Percentiles rank a stretch among this genome's conserved stretches.
Conservation (phyloP, 2,797 vertebrate genomes). For the Neosilurus hyrtlii region DNA sequence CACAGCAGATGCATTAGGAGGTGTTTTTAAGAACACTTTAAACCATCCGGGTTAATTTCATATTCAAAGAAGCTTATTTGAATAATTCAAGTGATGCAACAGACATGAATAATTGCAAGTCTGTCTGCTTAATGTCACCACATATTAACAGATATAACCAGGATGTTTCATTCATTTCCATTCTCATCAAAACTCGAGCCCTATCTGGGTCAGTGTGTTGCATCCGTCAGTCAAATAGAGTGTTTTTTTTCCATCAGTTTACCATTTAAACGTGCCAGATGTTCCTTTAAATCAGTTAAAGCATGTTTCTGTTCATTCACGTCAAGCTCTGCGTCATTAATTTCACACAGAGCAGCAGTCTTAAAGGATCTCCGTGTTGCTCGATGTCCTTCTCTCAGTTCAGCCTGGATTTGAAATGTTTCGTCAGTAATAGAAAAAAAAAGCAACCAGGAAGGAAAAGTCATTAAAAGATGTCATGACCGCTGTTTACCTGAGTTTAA, state of each 20-base stretch:
- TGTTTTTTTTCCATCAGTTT: neutral
- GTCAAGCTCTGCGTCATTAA: neutral
- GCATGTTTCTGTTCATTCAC: neutral
- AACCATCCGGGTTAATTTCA: conserved; percentile 44
- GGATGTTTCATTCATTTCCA: conserved; percentile 31
- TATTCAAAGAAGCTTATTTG: conserved; percentile 57
- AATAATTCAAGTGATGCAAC: conserved; percentile 71
- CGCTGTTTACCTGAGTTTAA: conserved; percentile 77
- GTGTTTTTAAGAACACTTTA: conserved; percentile 20
- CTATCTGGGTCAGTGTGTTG: conserved; percentile 36
- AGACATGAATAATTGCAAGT: conserved; percentile 69
- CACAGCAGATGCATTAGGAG: conserved; percentile 61
- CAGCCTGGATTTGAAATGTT: conserved; percentile 54
- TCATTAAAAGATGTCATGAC: conserved; percentile 74
- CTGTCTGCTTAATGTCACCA: conserved; percentile 61
- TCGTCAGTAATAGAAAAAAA: conserved; percentile 22
- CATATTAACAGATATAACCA: conserved; percentile 58
- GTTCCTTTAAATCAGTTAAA: neutral
- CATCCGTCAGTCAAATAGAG: neutral
- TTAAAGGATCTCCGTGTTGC: conserved; percentile 40
- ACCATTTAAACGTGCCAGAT: neutral
- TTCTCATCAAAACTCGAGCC: neutral
- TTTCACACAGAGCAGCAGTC: conserved; percentile 21
- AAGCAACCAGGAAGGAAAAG: conserved; percentile 41
- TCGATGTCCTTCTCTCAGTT: conserved; percentile 50